Conservation (phyloP, 2,113 vertebrate genomes). For the Octodon degus region DNA sequence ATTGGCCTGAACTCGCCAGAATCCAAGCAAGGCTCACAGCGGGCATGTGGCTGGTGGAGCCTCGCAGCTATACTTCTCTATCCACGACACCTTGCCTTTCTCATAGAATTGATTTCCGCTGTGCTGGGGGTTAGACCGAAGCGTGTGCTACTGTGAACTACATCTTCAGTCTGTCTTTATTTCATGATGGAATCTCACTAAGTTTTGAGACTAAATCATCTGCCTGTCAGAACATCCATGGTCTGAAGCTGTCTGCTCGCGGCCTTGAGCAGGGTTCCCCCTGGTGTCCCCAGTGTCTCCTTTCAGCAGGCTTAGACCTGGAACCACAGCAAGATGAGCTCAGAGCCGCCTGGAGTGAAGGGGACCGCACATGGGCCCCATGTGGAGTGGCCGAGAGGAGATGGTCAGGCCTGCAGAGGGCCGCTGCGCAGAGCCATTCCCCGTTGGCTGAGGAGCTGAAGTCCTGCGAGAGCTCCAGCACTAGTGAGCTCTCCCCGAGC, state of each 20-base stretch:
- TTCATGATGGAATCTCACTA: neutral
- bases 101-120: neutral
- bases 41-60: rapidly evolving
- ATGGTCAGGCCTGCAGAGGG: neutral
- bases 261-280: neutral
- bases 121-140: neutral
- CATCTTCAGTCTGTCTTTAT: neutral
- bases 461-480: no score
- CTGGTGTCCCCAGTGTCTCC: rapidly evolving
- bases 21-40: neutral
- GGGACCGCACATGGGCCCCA: rapidly evolving
- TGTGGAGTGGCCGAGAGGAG: neutral
- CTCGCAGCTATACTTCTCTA: neutral
- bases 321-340: rapidly evolving
- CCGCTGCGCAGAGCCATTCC: neutral
- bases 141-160: neutral
- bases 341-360: neutral
- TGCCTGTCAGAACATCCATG: rapidly evolving
- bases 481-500: no score
- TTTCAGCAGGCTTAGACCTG: no score
- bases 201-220: neutral
- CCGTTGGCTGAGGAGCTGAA: neutral
- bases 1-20: neutral
- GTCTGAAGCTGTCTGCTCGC: neutral
- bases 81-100: no score